These are phyloP conservation scores for Tapirus indicus DNA, from an alignment of 2,797 vertebrate species.

Conservation along the genomic window DNA sequence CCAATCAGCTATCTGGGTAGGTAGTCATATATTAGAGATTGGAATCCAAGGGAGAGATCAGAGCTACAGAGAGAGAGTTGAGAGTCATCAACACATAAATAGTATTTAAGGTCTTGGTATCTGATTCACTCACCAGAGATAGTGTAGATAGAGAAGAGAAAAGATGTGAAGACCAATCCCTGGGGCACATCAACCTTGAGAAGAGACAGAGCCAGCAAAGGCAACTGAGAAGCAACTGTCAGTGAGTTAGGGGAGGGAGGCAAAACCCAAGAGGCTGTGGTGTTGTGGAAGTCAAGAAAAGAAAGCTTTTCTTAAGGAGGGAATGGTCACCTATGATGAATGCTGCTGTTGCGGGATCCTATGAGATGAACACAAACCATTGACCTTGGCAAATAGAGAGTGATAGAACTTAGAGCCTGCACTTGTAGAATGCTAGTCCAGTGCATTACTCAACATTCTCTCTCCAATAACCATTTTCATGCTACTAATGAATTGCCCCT, in stretches of 20 bases:
- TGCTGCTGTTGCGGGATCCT: no score
- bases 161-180: background rate
- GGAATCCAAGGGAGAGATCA: background rate
- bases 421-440: no score
- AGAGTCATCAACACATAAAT: background rate
- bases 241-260: background rate
- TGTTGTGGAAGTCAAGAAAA: background rate
- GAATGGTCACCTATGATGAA: background rate
- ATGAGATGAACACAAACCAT: background rate
- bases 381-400: background rate
- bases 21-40: background rate
- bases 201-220: background rate
- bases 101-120: background rate
- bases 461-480: no score
- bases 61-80: slow-evolving; percentile 5
- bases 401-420: no score
- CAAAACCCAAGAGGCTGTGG: background rate
- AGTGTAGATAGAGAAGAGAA: background rate
- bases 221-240: background rate
- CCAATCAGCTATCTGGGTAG: background rate
- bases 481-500: background rate
- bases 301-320: background rate
- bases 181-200: no score
- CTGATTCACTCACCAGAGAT: slow-evolving; percentile 5
- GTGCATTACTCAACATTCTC: no score